Percentiles rank a stretch among this genome's conserved stretches.
Evolutionary conservation across 2,113 vertebrate genomes (phyloP).

Genomic region (Corythaixoides concolor): DNA sequence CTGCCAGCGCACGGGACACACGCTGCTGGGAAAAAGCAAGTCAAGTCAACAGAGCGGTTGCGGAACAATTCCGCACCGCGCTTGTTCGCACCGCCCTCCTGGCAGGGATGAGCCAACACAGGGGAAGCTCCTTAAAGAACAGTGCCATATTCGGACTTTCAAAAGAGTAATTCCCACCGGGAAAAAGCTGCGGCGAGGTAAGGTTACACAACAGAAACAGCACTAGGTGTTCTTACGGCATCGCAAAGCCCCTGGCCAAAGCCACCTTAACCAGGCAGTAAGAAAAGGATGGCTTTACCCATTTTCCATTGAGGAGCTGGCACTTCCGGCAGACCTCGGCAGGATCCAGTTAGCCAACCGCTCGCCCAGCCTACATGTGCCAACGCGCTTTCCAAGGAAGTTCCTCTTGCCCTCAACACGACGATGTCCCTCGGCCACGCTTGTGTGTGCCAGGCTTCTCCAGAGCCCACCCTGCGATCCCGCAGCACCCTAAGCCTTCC

Average conservation of each 20-base stretch:
- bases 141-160: background rate
- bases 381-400: background rate
- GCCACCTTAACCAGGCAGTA: rapidly evolving
- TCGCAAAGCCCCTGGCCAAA: background rate
- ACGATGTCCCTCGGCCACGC: rapidly evolving
- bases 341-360: background rate
- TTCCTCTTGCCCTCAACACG: background rate
- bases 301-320: constrained; percentile 44
- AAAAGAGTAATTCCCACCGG: background rate
- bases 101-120: rapidly evolving
- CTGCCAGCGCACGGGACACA: background rate
- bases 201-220: rapidly evolving
- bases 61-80: rapidly evolving
- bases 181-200: background rate
- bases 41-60: background rate
- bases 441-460: rapidly evolving
- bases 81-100: background rate
- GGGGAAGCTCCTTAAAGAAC: background rate
- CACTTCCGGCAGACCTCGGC: background rate
- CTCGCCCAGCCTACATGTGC: background rate
- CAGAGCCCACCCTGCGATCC: background rate
- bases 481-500: background rate
- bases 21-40: background rate
- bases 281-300: constrained; percentile 14
- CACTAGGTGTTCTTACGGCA: rapidly evolving